A percentile compares a stretch with the other conserved stretches of the same genome.
These are phyloP conservation scores for Germaria angustata DNA, from an alignment of 2,888 invertebrate genomes.

Conservation along the genomic window DNA sequence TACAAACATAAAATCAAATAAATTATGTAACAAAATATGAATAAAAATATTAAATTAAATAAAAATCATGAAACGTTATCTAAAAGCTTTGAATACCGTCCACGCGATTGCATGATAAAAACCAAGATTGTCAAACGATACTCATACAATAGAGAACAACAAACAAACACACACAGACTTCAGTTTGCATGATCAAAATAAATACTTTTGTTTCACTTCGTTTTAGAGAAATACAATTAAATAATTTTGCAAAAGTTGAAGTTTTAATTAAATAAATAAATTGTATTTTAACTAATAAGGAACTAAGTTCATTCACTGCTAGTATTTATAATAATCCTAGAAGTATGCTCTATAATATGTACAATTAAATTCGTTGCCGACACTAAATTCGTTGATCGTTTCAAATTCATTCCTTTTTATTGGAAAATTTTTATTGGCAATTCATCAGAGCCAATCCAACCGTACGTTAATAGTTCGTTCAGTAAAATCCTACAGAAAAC, in stretches of 20 bases:
- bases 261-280: constrained; percentile 38
- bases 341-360: constrained; percentile 13
- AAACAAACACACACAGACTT: constrained; percentile 39
- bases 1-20: not conserved
- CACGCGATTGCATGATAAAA: constrained; percentile 69
- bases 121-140: constrained; percentile 67
- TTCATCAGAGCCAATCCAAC: too few relatives aligned
- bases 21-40: constrained; percentile 5
- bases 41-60: constrained; percentile 37
- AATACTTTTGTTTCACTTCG: not conserved
- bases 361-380: too few relatives aligned
- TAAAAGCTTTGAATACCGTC: constrained; percentile 75
- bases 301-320: too few relatives aligned
- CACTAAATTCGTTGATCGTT: too few relatives aligned
- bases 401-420: too few relatives aligned
- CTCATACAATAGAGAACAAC: constrained; percentile 71
- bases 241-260: constrained; percentile 65
- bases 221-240: not conserved
- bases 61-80: constrained; percentile 68
- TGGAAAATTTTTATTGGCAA: too few relatives aligned
- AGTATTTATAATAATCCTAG: too few relatives aligned
- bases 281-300: not conserved
- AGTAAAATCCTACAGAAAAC: too few relatives aligned
- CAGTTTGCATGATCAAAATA: not conserved
- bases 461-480: too few relatives aligned